Percentiles rank a stretch among this genome's conserved stretches.
phyloP scores from a whole-genome alignment of 2,113 vertebrate genomes.

The Platysteira castanea region DNA sequence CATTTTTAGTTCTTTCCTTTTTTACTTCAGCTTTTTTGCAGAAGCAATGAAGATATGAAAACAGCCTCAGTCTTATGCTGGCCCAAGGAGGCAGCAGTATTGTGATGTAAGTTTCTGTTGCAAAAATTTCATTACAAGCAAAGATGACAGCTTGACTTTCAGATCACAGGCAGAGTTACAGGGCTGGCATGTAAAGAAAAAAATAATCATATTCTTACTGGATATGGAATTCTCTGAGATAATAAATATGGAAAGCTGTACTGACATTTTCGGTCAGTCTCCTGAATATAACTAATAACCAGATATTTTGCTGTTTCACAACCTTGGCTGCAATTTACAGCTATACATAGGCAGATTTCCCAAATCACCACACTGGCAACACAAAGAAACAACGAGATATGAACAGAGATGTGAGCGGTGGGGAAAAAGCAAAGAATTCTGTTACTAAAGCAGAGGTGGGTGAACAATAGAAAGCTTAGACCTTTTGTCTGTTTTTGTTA shows the following conservation, averaged over 20 bases:
- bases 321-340: not conserved
- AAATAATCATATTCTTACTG: not conserved
- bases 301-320: not conserved
- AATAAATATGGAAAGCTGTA: conserved; percentile 1
- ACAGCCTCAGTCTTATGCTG: not conserved
- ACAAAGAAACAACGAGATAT: not conserved
- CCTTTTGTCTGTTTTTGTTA: not conserved
- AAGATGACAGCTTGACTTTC: conserved; percentile 5
- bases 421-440: not conserved
- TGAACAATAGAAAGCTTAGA: not conserved
- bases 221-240: not conserved
- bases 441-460: not conserved
- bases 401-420: not conserved
- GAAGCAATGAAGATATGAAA: not conserved
- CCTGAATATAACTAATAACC: not conserved
- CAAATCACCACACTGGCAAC: not conserved
- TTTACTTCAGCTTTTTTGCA: not conserved
- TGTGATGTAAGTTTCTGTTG: not conserved
- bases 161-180: not conserved
- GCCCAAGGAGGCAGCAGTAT: not conserved
- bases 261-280: not conserved
- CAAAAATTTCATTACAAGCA: not conserved
- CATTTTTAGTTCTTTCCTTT: not conserved
- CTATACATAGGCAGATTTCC: not conserved
- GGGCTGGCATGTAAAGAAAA: not conserved